Evolutionary conservation across 2,888 invertebrate species (phyloP).

Genomic region (Drosophila nigritarsus): DNA sequence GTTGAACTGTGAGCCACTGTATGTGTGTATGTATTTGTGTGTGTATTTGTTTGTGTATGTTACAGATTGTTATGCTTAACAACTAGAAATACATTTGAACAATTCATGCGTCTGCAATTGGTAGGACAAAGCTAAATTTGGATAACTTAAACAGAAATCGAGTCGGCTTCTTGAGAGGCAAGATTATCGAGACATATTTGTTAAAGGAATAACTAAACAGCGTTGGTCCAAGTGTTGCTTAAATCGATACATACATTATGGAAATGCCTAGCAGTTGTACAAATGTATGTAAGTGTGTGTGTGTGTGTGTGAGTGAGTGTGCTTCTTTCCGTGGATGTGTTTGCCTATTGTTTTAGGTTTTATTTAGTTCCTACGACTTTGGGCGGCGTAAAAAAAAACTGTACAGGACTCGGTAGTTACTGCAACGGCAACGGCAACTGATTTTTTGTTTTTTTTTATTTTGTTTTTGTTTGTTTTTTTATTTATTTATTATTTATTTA

Average conservation of each 20-base stretch:
- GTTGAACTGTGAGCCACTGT: too few species aligned
- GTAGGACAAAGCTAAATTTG: slow-evolving; percentile 10
- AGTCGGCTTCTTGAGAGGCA: slow-evolving; percentile 23
- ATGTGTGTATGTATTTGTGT: not conserved
- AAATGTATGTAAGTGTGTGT: slow-evolving; percentile 18
- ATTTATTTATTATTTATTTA: slow-evolving; percentile 6
- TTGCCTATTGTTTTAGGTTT: slow-evolving; percentile 34
- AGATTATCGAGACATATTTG: slow-evolving; percentile 15
- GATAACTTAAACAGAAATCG: slow-evolving; percentile 35
- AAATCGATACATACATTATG: slow-evolving; percentile 57
- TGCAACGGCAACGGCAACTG: slow-evolving; percentile 33
- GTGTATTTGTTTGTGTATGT: slow-evolving; percentile 24
- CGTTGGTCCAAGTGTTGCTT: slow-evolving; percentile 61
- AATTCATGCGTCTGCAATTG: slow-evolving; percentile 17
- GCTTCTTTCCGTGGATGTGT: slow-evolving; percentile 12
- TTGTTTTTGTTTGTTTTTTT: not conserved
- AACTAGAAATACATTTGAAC: slow-evolving; percentile 33
- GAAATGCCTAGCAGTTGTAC: slow-evolving; percentile 58
- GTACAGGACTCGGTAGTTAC: slow-evolving; percentile 27
- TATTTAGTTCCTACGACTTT: slow-evolving; percentile 53
- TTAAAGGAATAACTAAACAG: slow-evolving; percentile 34
- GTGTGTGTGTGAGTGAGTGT: slow-evolving; percentile 9
- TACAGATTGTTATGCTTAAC: slow-evolving; percentile 37
- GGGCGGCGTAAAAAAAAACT: slow-evolving; percentile 50
- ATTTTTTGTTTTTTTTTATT: not conserved